Evolutionary conservation across 2,797 vertebrate genomes (phyloP), one percentile per base, ranked within the genome.

Genomic region (Coccyzus lansbergi): DNA sequence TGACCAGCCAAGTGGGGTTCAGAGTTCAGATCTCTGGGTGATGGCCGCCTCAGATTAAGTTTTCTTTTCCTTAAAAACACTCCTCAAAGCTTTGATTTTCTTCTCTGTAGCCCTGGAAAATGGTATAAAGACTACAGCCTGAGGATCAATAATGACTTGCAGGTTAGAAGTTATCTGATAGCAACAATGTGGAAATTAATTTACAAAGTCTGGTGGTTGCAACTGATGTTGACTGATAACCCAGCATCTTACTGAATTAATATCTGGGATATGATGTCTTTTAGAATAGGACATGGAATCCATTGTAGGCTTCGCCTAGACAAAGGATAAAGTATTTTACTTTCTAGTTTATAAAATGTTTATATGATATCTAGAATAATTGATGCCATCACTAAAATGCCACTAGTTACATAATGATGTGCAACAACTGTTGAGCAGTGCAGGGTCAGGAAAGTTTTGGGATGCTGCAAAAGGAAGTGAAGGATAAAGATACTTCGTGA

Each of bases 11-110:
- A 92, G 24, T 17, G 10, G 19, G 33, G 64, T 71, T 93, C 72
- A 83, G 83, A 92, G 94, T 90, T 93, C 90, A 88, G 11, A 52
- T 70, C 59, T 78, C 80, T 80, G 81, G 52, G 69, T 77, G 75
- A 21, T 71, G 42, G 28, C 78, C 49, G 26, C n/a, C 85, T 82
- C 34, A 74, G 42, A 76, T 71, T 86, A 91, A 78, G 6, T 90
- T 72, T 48, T 86, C 25, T 55, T 2, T 52, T 85, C n/a, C 42
- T 76, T 70, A 55, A 52, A 75, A 93, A 15, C 25, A 13, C 31
- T 72, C 12, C 2, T 65, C 28, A 56, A 29, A 72, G 18, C 2
- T 56, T 65, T 62, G 17, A 51, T 72, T 80, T 24, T 69, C 7
- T 44, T 86, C 29, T 91, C 19, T 13, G 9, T 3, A 80, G 18